Conservation (phyloP, 2,888 invertebrate genomes). For the Sympetrum striolatum region DNA sequence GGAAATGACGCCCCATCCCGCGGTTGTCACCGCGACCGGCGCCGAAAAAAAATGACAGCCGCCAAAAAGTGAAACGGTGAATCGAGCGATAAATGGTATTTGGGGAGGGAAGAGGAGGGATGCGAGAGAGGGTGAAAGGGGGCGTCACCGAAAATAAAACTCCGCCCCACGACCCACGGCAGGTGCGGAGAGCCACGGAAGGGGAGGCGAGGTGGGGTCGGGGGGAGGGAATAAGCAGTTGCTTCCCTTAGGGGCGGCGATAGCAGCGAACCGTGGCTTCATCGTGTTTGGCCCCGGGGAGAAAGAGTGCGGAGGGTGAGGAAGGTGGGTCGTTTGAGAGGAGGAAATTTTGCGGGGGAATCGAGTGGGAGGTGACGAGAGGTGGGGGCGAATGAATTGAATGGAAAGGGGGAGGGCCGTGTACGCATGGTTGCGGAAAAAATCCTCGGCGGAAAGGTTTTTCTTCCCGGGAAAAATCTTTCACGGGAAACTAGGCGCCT, state of each 20-base stretch:
- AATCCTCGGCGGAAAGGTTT: neutral
- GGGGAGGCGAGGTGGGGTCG: neutral
- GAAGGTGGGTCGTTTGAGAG: neutral
- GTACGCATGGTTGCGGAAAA: neutral
- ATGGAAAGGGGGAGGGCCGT: neutral
- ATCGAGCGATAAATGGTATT: neutral
- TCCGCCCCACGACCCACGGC: constrained; percentile 39
- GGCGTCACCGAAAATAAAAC: constrained; percentile 37
- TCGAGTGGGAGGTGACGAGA: constrained; percentile 12
- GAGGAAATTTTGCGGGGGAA: neutral
- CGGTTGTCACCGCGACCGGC: constrained; percentile 7
- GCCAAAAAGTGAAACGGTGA: neutral
- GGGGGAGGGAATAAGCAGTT: neutral
- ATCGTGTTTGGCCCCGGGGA: constrained; percentile 33
- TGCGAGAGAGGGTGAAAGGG: neutral
- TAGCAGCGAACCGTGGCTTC: constrained; percentile 34
- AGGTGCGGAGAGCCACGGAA: constrained; percentile 2
- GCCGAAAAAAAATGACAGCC: neutral
- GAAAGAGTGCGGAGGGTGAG: neutral
- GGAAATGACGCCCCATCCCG: neutral
- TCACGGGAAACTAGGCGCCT: neutral
- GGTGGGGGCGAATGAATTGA: neutral
- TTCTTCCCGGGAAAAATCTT: neutral
- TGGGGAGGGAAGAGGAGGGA: neutral
- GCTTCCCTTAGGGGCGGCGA: constrained; percentile 35